phyloP scores from a whole-genome alignment of 2,797 vertebrate species.

The Pangasius mekongensis region DNA sequence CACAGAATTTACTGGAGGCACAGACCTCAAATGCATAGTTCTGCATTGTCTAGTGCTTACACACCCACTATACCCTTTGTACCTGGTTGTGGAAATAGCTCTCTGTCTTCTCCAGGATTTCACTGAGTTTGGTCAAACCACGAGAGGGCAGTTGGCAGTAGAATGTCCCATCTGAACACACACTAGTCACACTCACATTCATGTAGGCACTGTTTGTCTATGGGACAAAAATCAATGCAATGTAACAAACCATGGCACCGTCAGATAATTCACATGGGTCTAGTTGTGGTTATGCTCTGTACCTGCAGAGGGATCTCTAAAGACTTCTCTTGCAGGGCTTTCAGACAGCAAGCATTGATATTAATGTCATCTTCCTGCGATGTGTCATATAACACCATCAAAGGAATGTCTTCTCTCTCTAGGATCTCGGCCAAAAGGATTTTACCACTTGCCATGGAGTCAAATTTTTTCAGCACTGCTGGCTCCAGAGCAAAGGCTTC shows the following conservation, averaged over 20 bases:
- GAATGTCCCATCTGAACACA: conserved; percentile 91
- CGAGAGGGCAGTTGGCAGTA: conserved; percentile 91
- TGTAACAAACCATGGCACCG: neutral
- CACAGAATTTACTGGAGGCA: neutral
- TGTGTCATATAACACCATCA: conserved; percentile 92
- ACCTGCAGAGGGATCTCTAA: conserved; percentile 87
- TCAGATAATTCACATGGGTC: neutral
- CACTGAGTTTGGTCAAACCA: conserved; percentile 84
- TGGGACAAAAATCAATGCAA: conserved; percentile 9
- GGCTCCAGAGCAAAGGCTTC: conserved; percentile 87
- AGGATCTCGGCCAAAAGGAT: conserved; percentile 93
- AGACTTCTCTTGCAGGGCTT: conserved; percentile 85
- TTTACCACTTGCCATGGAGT: conserved; percentile 85
- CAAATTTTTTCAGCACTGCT: conserved; percentile 86
- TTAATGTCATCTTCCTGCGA: conserved; percentile 97
- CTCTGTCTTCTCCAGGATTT: conserved; percentile 85
- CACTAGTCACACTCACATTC: conserved; percentile 87
- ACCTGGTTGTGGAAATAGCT: conserved; percentile 87
- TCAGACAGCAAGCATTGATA: conserved; percentile 90
- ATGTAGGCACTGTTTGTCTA: conserved; percentile 88
- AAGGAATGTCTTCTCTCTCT: conserved; percentile 79
- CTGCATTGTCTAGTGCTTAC: neutral
- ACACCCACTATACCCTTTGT: conserved; percentile 21
- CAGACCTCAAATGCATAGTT: neutral
- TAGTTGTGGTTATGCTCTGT: conserved; percentile 21